Base-by-base conservation (phyloP, 1,140 invertebrate species). In the Drosophila nebulosa region DNA sequence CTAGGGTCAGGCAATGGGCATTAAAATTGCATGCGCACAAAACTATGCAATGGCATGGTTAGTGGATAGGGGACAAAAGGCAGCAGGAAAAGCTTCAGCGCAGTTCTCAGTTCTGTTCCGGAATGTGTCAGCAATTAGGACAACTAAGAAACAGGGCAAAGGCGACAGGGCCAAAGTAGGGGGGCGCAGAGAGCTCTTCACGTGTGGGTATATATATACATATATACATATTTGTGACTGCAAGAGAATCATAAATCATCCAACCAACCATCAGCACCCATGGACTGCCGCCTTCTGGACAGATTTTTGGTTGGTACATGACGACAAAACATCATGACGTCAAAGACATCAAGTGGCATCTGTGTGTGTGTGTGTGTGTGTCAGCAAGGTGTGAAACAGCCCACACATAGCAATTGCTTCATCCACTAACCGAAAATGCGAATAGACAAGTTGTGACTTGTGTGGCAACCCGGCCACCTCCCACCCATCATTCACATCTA, bases 21-120 rank as follows among this genome's bases (percentile, higher is more conserved):
- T 85, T 86, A 85, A 86, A 85, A 74, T 80, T 85, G 81, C 81
- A 85, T 78, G 79, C 64, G 65, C 79, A 84, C 80, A 67, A 76
- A 84, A 83, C 70, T 84, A 79, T 72, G 80, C 76, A 85, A 61
- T 68, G 53, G 32, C 18, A 21, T 4, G 7, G 27, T n/a, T n/a
- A n/a, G n/a, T n/a, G 35, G 39, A 21, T 32, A 26, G 57, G 35
- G 21, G 12, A 3, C 10, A 16, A 26, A n/a, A 16, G 39, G 14
- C 24, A n/a, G 42, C 3, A 22, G 2, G 9, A 46, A 46, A 46
- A 46, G 16, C 18, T 6, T 12, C 3, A 27, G 39, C 21, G 7
- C 2, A 10, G 59, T 42, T 46, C n/a, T 26, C 22, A 26, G n/a
- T 39, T 39, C 18, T 26, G 27, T n/a, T 26, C n/a, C 18, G 26